phyloP scores from a whole-genome alignment of 2,113 vertebrate species.

The Eira barbara region DNA sequence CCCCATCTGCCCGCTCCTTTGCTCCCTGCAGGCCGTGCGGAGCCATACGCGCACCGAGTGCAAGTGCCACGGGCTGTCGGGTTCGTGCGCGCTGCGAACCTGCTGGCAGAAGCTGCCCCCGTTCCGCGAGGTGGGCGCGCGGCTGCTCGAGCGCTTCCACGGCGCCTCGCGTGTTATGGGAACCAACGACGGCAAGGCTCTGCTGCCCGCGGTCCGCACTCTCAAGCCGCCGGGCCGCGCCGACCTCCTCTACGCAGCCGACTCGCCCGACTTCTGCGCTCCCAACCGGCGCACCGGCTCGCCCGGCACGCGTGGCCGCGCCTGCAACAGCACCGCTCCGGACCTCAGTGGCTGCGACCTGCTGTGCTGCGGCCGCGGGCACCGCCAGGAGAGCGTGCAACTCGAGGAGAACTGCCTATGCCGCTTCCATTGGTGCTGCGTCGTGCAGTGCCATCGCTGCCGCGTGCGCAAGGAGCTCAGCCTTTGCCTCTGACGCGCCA shows the following conservation, averaged over 20 bases:
- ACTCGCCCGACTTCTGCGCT: slow-evolving; percentile 96
- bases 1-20: not conserved
- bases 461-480: slow-evolving; percentile 94
- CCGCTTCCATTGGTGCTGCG: slow-evolving; percentile 98
- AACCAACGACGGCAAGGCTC: slow-evolving; percentile 95
- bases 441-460: slow-evolving; percentile 97
- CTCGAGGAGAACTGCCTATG: slow-evolving; percentile 98
- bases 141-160: slow-evolving; percentile 94
- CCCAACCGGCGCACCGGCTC: slow-evolving; percentile 96
- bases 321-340: slow-evolving; percentile 96
- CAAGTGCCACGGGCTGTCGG: slow-evolving; percentile 96
- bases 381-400: slow-evolving; percentile 92
- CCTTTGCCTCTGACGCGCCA: slow-evolving; percentile 88
- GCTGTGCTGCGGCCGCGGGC: slow-evolving; percentile 95
- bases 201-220: slow-evolving; percentile 93
- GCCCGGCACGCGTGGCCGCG: slow-evolving; percentile 91
- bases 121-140: slow-evolving; percentile 95
- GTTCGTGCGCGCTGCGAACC: slow-evolving; percentile 95
- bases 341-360: slow-evolving; percentile 96
- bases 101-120: slow-evolving; percentile 99
- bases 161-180: slow-evolving; percentile 98
- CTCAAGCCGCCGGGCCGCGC: slow-evolving; percentile 95
- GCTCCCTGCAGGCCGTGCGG: slow-evolving; percentile 89
- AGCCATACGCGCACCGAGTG: slow-evolving; percentile 97
- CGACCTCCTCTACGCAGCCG: slow-evolving; percentile 96